These are phyloP conservation scores for Strigamia crassipes DNA, from an alignment of 2,888 invertebrate species.

Conservation along the genomic window DNA sequence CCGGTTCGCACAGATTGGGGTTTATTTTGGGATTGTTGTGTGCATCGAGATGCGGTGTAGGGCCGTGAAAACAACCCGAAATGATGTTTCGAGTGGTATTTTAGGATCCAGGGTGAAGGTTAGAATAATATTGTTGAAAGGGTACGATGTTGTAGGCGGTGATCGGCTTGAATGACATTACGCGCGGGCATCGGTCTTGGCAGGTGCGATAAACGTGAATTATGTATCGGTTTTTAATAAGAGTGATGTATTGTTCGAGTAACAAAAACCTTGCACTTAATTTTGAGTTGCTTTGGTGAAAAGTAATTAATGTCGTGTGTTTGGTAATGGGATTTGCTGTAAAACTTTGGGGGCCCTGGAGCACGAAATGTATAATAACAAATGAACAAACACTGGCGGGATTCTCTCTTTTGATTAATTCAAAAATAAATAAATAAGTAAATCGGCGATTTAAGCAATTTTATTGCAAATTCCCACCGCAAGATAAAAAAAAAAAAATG, in stretches of 20 bases:
- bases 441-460: neutral
- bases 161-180: slow-evolving; percentile 7
- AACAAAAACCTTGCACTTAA: neutral
- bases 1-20: neutral
- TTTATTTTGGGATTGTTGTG: slow-evolving; percentile 24
- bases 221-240: slow-evolving; percentile 23
- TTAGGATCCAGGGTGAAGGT: neutral
- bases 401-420: too few species aligned
- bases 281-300: neutral
- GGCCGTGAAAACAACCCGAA: neutral
- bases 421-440: too few species aligned
- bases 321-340: neutral
- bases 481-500: neutral
- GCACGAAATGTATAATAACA: neutral
- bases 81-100: neutral
- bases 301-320: neutral
- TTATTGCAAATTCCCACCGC: neutral
- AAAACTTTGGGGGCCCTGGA: neutral
- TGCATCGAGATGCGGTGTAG: neutral
- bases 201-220: neutral
- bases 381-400: neutral
- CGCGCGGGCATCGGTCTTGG: neutral
- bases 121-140: neutral
- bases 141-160: neutral
- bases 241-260: neutral